phyloP scores from a whole-genome alignment of 1,140 invertebrate genomes.

The Metopolophium dirhodum region DNA sequence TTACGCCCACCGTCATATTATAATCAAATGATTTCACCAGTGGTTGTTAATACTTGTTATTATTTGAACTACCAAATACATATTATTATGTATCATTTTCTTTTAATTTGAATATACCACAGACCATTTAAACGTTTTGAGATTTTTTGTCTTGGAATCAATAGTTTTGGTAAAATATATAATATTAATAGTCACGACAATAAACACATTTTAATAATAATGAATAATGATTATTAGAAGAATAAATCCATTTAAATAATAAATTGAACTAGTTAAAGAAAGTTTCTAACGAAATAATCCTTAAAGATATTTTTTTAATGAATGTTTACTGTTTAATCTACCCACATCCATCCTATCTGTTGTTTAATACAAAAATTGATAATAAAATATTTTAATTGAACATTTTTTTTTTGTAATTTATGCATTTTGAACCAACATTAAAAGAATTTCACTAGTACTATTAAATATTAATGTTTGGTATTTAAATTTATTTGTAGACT shows the following conservation, averaged over 20 bases:
- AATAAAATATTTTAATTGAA: background rate
- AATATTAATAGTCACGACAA: background rate
- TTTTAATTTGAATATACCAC: too few species aligned
- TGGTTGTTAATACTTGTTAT: too few species aligned
- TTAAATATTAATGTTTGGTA: background rate
- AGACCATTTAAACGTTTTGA: background rate
- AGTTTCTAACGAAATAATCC: background rate
- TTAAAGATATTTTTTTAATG: background rate
- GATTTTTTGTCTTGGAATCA: background rate
- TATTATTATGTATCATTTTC: too few species aligned
- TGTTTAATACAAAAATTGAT: background rate
- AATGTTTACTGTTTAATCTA: background rate
- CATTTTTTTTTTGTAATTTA: background rate
- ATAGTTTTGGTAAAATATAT: background rate
- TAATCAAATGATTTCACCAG: background rate
- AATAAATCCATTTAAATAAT: background rate
- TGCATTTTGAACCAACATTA: background rate
- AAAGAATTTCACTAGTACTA: background rate
- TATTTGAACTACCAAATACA: too few species aligned
- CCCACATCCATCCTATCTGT: background rate
- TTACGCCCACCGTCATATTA: too few species aligned
- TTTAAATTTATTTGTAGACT: background rate
- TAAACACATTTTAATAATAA: background rate
- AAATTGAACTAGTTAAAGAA: background rate
- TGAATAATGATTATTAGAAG: background rate